phyloP scores from a whole-genome alignment of 2,888 invertebrate species.

The Mellilla xanthometata region DNA sequence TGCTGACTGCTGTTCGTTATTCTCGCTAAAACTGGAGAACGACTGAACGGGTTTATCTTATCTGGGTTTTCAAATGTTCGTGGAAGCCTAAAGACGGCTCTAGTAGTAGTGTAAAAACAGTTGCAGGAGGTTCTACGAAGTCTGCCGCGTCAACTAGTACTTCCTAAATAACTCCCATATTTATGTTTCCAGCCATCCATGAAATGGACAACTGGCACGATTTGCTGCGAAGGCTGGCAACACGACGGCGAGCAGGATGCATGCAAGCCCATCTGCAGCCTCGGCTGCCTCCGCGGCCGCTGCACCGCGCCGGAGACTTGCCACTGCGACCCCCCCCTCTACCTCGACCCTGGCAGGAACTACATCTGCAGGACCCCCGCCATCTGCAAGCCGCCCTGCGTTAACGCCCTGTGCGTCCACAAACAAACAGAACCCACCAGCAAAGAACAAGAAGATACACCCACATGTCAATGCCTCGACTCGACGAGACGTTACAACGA shows the following conservation, averaged over 20 bases:
- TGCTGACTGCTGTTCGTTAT: no score
- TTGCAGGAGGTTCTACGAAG: no score
- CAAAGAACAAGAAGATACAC: constrained; percentile 34
- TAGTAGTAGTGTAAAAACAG: no score
- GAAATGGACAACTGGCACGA: constrained; percentile 44
- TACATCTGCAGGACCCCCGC: constrained; percentile 54
- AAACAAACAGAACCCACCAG: not conserved
- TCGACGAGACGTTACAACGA: constrained; percentile 48
- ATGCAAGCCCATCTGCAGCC: constrained; percentile 76
- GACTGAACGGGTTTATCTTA: no score
- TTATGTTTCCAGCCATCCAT: constrained; percentile 46
- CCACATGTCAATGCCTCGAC: constrained; percentile 55
- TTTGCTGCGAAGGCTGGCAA: constrained; percentile 70
- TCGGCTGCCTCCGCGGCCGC: constrained; percentile 69
- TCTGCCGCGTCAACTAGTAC: no score
- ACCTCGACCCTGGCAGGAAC: constrained; percentile 48
- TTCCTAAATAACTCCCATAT: no score
- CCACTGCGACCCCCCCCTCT: constrained; percentile 53
- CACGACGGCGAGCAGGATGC: constrained; percentile 50
- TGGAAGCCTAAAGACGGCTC: no score
- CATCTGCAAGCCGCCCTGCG: constrained; percentile 52
- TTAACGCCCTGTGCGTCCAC: constrained; percentile 53
- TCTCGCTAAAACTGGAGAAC: no score
- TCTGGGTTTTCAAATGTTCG: no score
- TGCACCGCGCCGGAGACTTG: constrained; percentile 64